These are phyloP conservation scores for Melinopterus prodromus DNA, from an alignment of 2,888 invertebrate species.

Conservation along the genomic window DNA sequence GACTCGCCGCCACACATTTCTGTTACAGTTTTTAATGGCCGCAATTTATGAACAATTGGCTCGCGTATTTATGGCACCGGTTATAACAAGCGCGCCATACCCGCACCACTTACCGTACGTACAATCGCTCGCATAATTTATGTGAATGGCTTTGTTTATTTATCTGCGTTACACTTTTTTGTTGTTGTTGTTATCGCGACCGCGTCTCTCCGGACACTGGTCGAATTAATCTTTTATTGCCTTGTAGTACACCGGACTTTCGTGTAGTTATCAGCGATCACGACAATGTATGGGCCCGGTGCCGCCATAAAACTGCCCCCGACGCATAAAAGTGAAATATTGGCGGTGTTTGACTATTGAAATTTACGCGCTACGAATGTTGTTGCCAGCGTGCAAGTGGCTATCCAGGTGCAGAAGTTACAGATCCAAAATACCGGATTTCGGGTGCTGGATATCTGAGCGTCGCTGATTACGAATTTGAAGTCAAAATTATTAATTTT, in stretches of 20 bases:
- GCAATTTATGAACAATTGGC: conserved; percentile 33
- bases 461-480: too few relatives aligned
- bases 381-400: neutral
- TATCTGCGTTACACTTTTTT: conserved; percentile 24
- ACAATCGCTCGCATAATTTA: conserved; percentile 10
- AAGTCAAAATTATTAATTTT: too few relatives aligned
- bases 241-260: neutral
- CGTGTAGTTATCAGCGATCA: neutral
- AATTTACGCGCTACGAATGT: neutral
- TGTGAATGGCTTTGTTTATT: conserved; percentile 15
- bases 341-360: neutral
- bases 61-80: conserved; percentile 23
- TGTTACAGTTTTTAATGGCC: conserved; percentile 34
- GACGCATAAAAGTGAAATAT: neutral
- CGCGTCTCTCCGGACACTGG: neutral
- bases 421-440: conserved; percentile 4
- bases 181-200: neutral
- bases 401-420: neutral
- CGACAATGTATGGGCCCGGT: neutral
- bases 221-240: neutral
- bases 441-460: neutral
- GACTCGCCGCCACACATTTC: conserved; percentile 10
- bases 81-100: conserved; percentile 17
- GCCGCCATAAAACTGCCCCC: neutral
- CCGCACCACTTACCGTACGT: conserved; percentile 18